Evolutionary conservation across 2,888 invertebrate genomes (phyloP).

Genomic region (Gastracanthus pulcherrimus): DNA sequence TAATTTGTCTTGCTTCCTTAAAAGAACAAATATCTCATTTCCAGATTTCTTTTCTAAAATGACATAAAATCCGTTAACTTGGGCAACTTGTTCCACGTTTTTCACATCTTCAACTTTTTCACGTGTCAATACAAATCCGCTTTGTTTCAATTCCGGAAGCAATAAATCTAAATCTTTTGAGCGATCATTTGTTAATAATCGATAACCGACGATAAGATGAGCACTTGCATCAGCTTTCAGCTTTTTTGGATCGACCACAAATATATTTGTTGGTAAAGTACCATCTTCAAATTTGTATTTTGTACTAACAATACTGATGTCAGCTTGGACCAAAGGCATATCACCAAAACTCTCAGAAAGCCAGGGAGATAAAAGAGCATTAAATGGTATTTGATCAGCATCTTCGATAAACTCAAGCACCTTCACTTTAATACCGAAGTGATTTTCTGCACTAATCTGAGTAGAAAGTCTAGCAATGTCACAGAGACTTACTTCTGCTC

Average conservation of each 20-base stretch:
- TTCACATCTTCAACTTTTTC: slow-evolving; percentile 57
- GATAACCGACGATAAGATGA: slow-evolving; percentile 79
- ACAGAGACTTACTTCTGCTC: slow-evolving; percentile 62
- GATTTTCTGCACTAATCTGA: slow-evolving; percentile 80
- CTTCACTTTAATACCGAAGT: slow-evolving; percentile 70
- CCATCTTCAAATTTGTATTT: no score
- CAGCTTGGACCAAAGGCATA: slow-evolving; percentile 84
- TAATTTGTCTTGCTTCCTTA: slow-evolving; percentile 59
- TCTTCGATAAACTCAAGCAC: slow-evolving; percentile 71
- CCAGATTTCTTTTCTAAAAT: no score
- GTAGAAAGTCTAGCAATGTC: slow-evolving; percentile 73
- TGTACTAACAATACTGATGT: no score
- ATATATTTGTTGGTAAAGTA: no score
- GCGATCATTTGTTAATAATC: slow-evolving; percentile 73
- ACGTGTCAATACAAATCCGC: slow-evolving; percentile 69
- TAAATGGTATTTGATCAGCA: slow-evolving; percentile 63
- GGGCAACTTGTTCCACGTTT: slow-evolving; percentile 75
- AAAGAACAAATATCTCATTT: slow-evolving; percentile 60
- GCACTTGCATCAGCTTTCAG: slow-evolving; percentile 80
- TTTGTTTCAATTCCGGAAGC: slow-evolving; percentile 53
- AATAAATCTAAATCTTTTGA: slow-evolving; percentile 57
- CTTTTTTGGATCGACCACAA: no score
- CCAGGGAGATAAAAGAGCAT: slow-evolving; percentile 78
- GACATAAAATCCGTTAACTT: slow-evolving; percentile 76
- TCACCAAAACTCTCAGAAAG: slow-evolving; percentile 83